phyloP scores from a whole-genome alignment of 2,888 invertebrate genomes.

The Phytoseiulus persimilis region DNA sequence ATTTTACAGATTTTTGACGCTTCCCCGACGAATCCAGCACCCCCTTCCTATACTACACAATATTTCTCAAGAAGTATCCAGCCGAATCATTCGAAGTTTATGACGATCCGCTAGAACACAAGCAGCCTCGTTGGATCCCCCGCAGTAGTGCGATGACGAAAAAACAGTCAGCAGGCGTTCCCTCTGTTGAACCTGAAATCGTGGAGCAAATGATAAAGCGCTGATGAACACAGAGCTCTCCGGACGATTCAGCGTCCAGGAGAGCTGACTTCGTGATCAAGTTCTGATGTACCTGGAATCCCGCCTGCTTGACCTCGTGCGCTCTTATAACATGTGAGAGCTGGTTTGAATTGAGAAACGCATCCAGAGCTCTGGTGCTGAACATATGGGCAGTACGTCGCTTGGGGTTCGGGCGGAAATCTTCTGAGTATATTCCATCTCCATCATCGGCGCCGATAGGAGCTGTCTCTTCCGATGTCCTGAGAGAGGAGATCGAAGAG shows the following conservation, averaged over 20 bases:
- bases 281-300: conserved; percentile 59
- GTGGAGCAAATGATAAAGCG: conserved; percentile 18
- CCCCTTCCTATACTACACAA: no score
- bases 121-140: conserved; percentile 64
- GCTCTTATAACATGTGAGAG: conserved; percentile 65
- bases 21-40: no score
- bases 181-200: conserved; percentile 60
- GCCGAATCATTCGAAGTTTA: conserved; percentile 59
- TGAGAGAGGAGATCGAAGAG: neutral
- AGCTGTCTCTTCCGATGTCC: neutral
- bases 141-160: conserved; percentile 66
- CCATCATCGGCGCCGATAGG: neutral
- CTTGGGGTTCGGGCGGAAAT: conserved; percentile 61
- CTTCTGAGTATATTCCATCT: conserved; percentile 47
- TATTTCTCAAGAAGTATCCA: conserved; percentile 53
- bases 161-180: conserved; percentile 65
- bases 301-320: conserved; percentile 64
- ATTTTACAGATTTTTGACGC: no score
- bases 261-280: neutral
- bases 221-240: neutral
- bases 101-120: conserved; percentile 61
- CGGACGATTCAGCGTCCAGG: neutral
- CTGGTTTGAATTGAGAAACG: conserved; percentile 60
- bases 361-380: conserved; percentile 60
- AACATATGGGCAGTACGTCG: conserved; percentile 68